Base-by-base conservation (phyloP, 2,888 invertebrate genomes). In the Dynastes hyllus region DNA sequence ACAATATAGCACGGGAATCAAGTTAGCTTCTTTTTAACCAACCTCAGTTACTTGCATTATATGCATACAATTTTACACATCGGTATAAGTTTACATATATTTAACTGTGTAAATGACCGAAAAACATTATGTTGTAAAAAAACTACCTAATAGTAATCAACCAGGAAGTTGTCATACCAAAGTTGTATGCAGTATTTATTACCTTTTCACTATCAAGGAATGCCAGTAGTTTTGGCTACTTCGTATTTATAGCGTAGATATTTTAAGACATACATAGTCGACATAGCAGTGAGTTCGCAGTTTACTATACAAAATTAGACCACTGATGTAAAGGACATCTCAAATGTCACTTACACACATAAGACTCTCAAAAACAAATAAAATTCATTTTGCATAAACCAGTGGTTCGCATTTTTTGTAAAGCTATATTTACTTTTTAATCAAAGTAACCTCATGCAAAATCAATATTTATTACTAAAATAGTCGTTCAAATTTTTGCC, bases 241-340 rank as follows among this genome's bases (percentile, higher is more conserved):
- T 45, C 16, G 61, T 75, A 75, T 75, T 75, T 61, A 61, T 75
- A 75, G 73, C 61, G n/a, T 29, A 53, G 40, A 50, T 77, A 77
- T 77, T 77, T 77, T 69, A 29, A 69, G 65, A 77, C 77, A 58
- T 16, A 76, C 76, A 76, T 76, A 27, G 69, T n/a, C 58, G 45
- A 45, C 73, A 69, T 77, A 67, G 77, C 77, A 40, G 69, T 69
- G 61, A 61, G 77, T 65, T 65, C 76, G 66, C 61, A 75, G 73
- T 75, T 75, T 75, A 61, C 45, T 75, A 32, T 77, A 61, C 66
- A 77, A 58, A 77, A 66, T 77, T 77, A 77, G 77, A 77, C 77
- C 77, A 77, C 61, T 75, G 73, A 77, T 77, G 77, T 77, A 77
- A 77, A 77, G 77, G 69, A 77, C 77, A 77, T 69, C 55, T 45